Conservation (phyloP, 2,888 invertebrate species). For the Tholera decimalis region DNA sequence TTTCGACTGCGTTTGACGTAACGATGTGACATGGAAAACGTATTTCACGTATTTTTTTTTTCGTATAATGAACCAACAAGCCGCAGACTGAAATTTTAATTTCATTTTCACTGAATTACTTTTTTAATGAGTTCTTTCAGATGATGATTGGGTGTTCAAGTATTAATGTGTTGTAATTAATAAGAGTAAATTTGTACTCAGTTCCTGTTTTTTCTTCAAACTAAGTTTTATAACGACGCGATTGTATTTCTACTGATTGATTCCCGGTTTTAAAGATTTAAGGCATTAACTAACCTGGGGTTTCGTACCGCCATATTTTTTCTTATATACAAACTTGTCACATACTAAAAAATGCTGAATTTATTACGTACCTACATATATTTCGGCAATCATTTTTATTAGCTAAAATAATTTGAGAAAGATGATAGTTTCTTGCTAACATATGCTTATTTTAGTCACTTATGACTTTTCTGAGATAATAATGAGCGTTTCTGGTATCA, state of each 20-base stretch:
- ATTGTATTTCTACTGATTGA: background rate
- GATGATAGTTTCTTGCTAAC: too few relatives aligned
- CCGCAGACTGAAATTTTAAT: constrained; percentile 60
- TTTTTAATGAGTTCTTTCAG: constrained; percentile 57
- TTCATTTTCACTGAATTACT: constrained; percentile 63
- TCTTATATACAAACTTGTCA: too few relatives aligned
- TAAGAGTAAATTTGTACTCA: background rate
- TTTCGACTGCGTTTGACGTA: constrained; percentile 74
- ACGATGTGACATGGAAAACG: constrained; percentile 69
- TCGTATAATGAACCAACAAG: constrained; percentile 49
- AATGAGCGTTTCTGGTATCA: too few relatives aligned
- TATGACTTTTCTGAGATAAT: too few relatives aligned
- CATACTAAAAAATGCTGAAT: too few relatives aligned
- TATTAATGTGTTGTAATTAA: constrained; percentile 43
- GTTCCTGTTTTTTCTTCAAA: background rate
- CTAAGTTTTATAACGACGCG: background rate
- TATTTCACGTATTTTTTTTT: constrained; percentile 64
- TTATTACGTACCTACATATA: too few relatives aligned
- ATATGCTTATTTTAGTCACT: too few relatives aligned
- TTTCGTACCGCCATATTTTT: too few relatives aligned
- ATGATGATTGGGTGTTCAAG: constrained; percentile 58
- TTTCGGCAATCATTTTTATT: too few relatives aligned
- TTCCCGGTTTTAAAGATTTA: background rate
- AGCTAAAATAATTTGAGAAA: too few relatives aligned
- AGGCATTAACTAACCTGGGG: too few relatives aligned